Percentiles rank a stretch among this genome's conserved stretches.
Evolutionary conservation across 1,140 invertebrate species (phyloP).

Genomic region (Neelides sp.): DNA sequence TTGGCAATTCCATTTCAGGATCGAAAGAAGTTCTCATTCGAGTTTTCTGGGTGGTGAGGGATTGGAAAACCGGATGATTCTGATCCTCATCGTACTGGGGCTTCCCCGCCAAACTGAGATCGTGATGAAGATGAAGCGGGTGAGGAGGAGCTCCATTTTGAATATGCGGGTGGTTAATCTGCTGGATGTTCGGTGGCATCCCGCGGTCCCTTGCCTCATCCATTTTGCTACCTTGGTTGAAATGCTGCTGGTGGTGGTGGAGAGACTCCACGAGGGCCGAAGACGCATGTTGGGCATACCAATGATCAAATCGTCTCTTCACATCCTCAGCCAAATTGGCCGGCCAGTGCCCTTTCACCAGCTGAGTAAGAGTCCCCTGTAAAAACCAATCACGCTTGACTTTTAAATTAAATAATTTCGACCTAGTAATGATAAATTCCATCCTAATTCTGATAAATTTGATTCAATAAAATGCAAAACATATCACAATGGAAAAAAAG

Average conservation of each 20-base stretch:
- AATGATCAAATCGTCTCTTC: conserved; percentile 61
- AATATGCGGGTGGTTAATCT: too few species aligned
- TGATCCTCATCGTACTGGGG: conserved; percentile 13
- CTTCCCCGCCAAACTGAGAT: conserved; percentile 3
- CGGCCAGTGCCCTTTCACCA: conserved; percentile 29
- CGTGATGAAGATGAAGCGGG: conserved; percentile 18
- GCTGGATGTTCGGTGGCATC: background rate
- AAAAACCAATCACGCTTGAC: background rate
- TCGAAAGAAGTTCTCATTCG: conserved; percentile 80
- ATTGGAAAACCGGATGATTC: conserved; percentile 29
- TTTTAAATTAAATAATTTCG: too few species aligned
- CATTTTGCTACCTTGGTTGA: conserved; percentile 43
- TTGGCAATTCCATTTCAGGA: conserved; percentile 85
- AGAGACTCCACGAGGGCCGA: conserved; percentile 17
- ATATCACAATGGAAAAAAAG: too few species aligned
- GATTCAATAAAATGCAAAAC: too few species aligned
- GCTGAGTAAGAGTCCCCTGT: conserved; percentile 21
- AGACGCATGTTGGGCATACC: conserved; percentile 43
- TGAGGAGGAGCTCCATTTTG: conserved; percentile 23
- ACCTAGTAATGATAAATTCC: too few species aligned
- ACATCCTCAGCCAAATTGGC: conserved; percentile 54
- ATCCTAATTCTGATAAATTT: too few species aligned
- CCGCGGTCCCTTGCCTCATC: background rate
- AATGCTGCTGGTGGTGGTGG: conserved; percentile 37
- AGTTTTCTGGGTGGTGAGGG: conserved; percentile 60